phyloP scores from a whole-genome alignment of 2,888 invertebrate species.

The Anoncus sp. region DNA sequence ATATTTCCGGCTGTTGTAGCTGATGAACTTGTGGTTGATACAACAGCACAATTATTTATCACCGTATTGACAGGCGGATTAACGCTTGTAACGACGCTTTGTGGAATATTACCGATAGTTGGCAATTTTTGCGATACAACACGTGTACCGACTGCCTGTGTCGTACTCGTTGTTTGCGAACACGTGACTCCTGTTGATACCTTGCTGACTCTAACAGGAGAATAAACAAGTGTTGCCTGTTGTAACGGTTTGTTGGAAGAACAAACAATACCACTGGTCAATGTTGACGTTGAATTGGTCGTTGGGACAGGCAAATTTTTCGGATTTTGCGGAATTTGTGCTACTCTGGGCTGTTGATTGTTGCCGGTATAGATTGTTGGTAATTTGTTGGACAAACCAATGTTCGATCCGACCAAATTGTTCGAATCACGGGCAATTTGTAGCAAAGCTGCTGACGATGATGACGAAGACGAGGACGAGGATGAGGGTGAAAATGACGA shows the following conservation, averaged over 20 bases:
- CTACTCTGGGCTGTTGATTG: constrained; percentile 16
- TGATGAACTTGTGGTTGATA: constrained; percentile 22
- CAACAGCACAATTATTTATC: constrained; percentile 1
- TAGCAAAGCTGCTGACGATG: constrained; percentile 18
- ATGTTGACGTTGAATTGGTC: constrained; percentile 23
- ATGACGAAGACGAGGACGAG: constrained; percentile 40
- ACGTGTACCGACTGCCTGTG: constrained; percentile 72
- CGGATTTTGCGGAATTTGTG: constrained; percentile 14
- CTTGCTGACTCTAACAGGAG: constrained; percentile 67
- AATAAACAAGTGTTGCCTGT: constrained; percentile 68
- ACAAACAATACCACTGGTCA: constrained; percentile 20
- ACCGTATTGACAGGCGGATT: not conserved
- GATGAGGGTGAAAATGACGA: constrained; percentile 43
- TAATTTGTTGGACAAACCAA: constrained; percentile 24
- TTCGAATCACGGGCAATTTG: constrained; percentile 28
- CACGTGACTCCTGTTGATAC: constrained; percentile 69
- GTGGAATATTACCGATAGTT: constrained; percentile 53
- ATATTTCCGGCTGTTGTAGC: constrained; percentile 53
- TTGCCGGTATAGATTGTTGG: constrained; percentile 32
- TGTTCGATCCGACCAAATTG: not conserved
- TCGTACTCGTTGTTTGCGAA: constrained; percentile 68
- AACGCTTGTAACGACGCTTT: constrained; percentile 51
- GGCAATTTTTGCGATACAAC: constrained; percentile 75
- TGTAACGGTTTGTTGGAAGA: constrained; percentile 31
- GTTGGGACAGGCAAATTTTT: constrained; percentile 18